Evolutionary conservation across 2,113 vertebrate genomes (phyloP).

Genomic region (Leiothrix lutea): DNA sequence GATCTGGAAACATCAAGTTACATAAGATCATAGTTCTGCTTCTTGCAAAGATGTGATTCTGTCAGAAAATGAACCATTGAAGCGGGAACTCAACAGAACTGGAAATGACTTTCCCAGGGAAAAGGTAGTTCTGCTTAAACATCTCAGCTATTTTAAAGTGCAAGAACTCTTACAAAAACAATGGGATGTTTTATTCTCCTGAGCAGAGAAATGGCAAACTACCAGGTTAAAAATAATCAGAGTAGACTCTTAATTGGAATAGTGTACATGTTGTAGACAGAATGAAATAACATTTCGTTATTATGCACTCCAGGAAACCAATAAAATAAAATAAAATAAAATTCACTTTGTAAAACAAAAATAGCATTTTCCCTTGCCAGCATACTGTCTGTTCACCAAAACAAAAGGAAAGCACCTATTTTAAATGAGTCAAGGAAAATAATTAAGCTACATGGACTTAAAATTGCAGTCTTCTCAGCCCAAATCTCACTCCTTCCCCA

Average conservation of each 20-base stretch:
- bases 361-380: not conserved
- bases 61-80: constrained; percentile 59
- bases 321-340: constrained; percentile 1
- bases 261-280: not conserved
- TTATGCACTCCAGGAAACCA: not conserved
- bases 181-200: not conserved
- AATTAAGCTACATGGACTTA: not conserved
- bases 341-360: not conserved
- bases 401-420: not conserved
- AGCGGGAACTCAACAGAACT: constrained; percentile 64
- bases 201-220: not conserved
- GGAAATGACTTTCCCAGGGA: constrained; percentile 61
- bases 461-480: not conserved
- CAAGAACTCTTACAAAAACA: not conserved
- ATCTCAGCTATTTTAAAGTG: constrained; percentile 31
- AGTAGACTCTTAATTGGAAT: not conserved
- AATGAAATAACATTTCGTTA: constrained; percentile 17
- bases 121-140: constrained; percentile 42
- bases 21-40: constrained; percentile 53
- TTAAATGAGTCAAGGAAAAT: constrained; percentile 14
- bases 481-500: not conserved
- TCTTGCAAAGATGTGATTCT: constrained; percentile 51
- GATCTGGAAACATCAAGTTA: constrained; percentile 70
- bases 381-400: not conserved
- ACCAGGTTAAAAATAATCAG: constrained; percentile 27